Evolutionary conservation across 2,888 invertebrate species (phyloP).

Genomic region (Baccha elongata): DNA sequence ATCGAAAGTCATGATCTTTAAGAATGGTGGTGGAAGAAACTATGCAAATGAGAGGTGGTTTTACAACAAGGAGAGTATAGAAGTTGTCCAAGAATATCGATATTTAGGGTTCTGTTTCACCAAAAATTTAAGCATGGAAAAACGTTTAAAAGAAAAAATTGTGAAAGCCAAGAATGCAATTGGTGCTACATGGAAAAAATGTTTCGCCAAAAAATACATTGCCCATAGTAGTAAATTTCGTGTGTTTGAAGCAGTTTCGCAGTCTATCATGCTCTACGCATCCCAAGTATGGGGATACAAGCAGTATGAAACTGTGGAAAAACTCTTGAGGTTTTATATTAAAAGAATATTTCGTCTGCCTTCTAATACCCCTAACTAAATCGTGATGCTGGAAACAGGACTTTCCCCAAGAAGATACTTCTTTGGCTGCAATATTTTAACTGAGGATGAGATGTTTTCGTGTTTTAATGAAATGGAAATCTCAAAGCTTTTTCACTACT

Average conservation of each 20-base stretch:
- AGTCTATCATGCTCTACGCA: not conserved
- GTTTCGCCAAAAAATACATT: not conserved
- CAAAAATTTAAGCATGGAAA: not conserved
- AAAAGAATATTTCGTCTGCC: constrained; percentile 1
- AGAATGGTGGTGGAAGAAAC: not conserved
- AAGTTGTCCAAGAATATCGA: not conserved
- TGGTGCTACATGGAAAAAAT: not conserved
- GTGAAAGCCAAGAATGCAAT: not conserved
- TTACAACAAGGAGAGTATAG: not conserved
- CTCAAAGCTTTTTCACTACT: too few species aligned
- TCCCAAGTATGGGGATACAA: not conserved
- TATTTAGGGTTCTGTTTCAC: not conserved
- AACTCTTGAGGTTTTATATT: not conserved
- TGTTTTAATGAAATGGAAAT: too few species aligned
- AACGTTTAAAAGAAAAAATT: not conserved
- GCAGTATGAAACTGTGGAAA: not conserved
- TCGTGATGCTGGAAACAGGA: too few species aligned
- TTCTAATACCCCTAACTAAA: not conserved
- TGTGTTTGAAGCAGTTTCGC: not conserved
- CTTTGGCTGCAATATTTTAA: too few species aligned
- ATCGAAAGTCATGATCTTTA: not conserved
- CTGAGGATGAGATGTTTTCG: too few species aligned
- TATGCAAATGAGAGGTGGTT: not conserved
- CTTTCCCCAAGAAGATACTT: too few species aligned
- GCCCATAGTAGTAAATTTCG: not conserved